phyloP scores from a whole-genome alignment of 2,113 vertebrate species.

The Uria aalge region DNA sequence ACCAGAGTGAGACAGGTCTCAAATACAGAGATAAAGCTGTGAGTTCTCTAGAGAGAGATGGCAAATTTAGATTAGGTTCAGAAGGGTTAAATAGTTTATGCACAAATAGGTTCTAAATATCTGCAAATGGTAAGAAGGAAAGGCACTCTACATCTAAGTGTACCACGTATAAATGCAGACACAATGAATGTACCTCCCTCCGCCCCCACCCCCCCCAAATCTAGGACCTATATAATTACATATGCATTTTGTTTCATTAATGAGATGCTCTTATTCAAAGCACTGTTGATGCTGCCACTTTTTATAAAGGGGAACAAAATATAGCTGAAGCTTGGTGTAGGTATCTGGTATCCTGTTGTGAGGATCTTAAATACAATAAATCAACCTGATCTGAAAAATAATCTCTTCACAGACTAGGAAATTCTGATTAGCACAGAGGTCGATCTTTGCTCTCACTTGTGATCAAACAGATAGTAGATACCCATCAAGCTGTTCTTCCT shows the following conservation, averaged over 20 bases:
- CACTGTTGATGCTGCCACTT: neutral
- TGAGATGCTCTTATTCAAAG: neutral
- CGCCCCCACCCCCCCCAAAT: neutral
- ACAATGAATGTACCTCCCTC: neutral
- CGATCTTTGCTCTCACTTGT: neutral
- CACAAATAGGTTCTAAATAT: neutral
- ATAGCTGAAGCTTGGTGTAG: neutral
- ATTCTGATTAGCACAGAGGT: neutral
- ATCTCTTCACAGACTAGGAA: neutral
- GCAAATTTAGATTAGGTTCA: neutral
- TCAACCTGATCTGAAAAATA: neutral
- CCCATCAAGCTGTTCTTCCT: neutral
- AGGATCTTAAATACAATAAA: neutral
- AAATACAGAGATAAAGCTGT: neutral
- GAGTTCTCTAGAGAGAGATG: neutral
- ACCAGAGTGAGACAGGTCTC: neutral
- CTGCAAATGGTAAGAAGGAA: neutral
- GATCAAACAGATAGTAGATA: conserved; percentile 9
- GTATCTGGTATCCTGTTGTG: neutral
- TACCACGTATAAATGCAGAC: neutral
- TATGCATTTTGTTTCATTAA: neutral
- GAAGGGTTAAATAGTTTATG: neutral
- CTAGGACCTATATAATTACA: neutral
- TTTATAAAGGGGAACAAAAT: neutral
- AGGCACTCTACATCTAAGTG: neutral